These are phyloP conservation scores for Microplitis mediator DNA, from an alignment of 1,140 invertebrate genomes.

Conservation along the genomic window DNA sequence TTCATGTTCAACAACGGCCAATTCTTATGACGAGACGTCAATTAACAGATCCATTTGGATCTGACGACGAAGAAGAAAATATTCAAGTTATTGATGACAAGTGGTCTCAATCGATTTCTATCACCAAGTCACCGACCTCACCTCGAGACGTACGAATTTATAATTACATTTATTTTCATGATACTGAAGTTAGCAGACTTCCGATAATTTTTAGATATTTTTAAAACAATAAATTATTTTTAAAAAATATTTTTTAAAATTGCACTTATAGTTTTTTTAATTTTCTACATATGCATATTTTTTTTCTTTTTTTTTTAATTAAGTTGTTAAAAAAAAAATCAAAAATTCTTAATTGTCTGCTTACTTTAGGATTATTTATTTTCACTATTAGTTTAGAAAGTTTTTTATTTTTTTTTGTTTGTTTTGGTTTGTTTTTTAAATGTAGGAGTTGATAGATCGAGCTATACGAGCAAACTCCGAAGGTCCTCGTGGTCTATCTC, in stretches of 20 bases:
- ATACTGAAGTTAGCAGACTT: too few species aligned
- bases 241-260: too few species aligned
- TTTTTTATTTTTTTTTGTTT: background rate
- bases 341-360: too few species aligned
- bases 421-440: background rate
- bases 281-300: too few species aligned
- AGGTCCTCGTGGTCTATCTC: slow-evolving; percentile 48
- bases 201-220: too few species aligned
- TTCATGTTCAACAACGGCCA: slow-evolving; percentile 60
- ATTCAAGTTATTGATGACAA: slow-evolving; percentile 58
- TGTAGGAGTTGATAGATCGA: slow-evolving; percentile 43
- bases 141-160: slow-evolving; percentile 48
- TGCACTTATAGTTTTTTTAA: too few species aligned
- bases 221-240: too few species aligned
- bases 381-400: too few species aligned
- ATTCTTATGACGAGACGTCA: slow-evolving; percentile 85
- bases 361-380: too few species aligned
- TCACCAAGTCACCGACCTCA: slow-evolving; percentile 53
- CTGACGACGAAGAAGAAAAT: slow-evolving; percentile 84
- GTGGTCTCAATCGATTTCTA: slow-evolving; percentile 53
- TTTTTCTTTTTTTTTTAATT: slow-evolving; percentile 7
- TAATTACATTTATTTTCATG: background rate
- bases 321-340: too few species aligned
- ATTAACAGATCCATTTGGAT: slow-evolving; percentile 88
- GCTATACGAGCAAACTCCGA: slow-evolving; percentile 54